Base-by-base conservation (phyloP, 2,113 vertebrate species). In the Hepsetus odoe region DNA sequence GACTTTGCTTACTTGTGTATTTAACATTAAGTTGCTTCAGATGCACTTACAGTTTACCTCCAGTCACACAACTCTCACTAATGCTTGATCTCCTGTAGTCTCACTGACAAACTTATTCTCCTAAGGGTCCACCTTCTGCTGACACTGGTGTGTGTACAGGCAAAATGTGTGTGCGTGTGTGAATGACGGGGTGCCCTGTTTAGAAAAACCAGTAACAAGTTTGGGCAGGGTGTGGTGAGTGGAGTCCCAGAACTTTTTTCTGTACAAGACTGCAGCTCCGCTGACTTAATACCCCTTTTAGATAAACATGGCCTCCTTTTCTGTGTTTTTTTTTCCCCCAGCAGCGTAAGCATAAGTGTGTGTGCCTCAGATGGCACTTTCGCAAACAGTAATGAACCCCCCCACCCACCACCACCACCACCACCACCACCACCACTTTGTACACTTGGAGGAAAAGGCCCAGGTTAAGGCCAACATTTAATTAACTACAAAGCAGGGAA, bases 151-250 rank as follows among this genome's bases (percentile, higher is more conserved):
- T 28, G 46, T 74, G 87, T 89, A 86, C 88, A 86, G 73, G 86
- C 85, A 85, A 82, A 77, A 64, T 89, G 83, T 83, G 86, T 81
- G 83, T 79, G 77, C 28, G 26, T 22, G n/a, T 59, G 20, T 56
- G 16, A 32, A 64, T 65, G n/a, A 28, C n/a, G 26, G n/a, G 5
- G 16, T 26, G n/a, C 16, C 10, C 11, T 51, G 24, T 74, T 87
- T 87, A 87, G 85, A 85, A 88, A 85, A 85, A 66, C 80, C 76
- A 79, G 73, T 80, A 82, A 85, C 82, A 91, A 81, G 87, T 88
- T 76, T 83, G 84, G 83, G 86, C 87, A 90, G 86, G 88, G 86
- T 77, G 10, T 85, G 88, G 89, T 88, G 87, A 91, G 87, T 87
- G 87, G 80, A 84, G 82, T 85, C 74, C 78, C 65, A 16, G 77